A percentile compares a stretch with the other conserved stretches of the same genome.
These are phyloP conservation scores for Pluvianellus socialis DNA, from an alignment of 2,113 vertebrate species.

Conservation along the genomic window DNA sequence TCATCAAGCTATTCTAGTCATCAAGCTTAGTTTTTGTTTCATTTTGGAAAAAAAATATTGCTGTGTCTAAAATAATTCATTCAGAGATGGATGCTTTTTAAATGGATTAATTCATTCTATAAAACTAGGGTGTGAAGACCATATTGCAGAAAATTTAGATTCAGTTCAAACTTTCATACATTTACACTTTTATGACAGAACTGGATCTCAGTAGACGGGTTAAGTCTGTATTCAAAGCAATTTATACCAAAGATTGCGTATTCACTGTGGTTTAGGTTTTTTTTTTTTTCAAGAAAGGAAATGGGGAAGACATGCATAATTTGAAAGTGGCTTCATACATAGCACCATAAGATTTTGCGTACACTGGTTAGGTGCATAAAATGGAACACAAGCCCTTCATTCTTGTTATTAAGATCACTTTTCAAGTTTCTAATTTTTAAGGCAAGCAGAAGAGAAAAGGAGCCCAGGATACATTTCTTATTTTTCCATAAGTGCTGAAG, in stretches of 20 bases:
- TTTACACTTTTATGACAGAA: neutral
- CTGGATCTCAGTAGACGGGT: neutral
- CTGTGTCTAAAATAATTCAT: neutral
- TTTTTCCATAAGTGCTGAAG: neutral
- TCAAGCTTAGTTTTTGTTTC: neutral
- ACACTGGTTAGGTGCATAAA: neutral
- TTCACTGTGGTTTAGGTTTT: neutral
- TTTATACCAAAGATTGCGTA: neutral
- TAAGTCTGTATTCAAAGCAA: neutral
- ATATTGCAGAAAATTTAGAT: neutral
- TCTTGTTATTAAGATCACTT: neutral
- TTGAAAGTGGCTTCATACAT: neutral
- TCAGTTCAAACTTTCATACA: neutral
- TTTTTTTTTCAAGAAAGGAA: neutral
- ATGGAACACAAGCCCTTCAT: neutral
- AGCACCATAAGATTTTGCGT: rapidly evolving
- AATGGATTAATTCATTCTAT: neutral
- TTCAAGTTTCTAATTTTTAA: neutral
- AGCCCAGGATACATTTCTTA: neutral
- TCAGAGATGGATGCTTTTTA: neutral
- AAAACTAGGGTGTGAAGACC: neutral
- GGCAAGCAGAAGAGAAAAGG: neutral
- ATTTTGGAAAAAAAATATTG: neutral
- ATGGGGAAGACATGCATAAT: neutral
- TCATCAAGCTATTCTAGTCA: neutral